Base-by-base conservation (phyloP, 64 coral and sea anemone genomes). In the Cladopsammia gracilis region DNA sequence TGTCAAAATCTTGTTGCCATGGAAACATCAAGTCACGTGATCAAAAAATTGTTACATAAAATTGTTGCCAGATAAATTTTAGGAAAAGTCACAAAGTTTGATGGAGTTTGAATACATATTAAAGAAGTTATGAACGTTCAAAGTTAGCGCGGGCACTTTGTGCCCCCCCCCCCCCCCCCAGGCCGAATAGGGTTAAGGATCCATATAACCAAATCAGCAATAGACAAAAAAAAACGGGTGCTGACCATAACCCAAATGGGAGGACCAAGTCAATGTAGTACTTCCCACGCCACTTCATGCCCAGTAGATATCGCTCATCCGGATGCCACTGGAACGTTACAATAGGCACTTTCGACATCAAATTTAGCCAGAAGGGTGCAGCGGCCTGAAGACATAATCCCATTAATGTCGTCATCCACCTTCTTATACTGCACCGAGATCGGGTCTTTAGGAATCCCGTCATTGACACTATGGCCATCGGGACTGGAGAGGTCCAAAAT, bases 321-420 rank as follows among this genome's bases (percentile, higher is more conserved):
- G 79, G 76, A 66, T 95, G 93, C 12, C 12, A 95, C 64, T 1
- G 88, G 88, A 79, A 87, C 69, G 51, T 25, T 75, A 3, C 89
- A 23, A 16, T 81, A 91, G 10, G 89, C 94, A 18, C 46, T 16
- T 22, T 85, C 48, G 0, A 95, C 43, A 47, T 87, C 94, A 15
- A 91, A 52, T 22, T 95, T 95, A 1, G 80, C 94, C 58, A 95
- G 62, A 8, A 87, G 20, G 10, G 80, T 48, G 18, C 93, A 81
- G 15, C 2, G 34, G 3, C 93, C 73, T 0, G 65, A 49, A 11
- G 64, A 26, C 13, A 49, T 34, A 14, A 95, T 49, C 19, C 77
- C 24, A 15, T 76, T 23, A 20, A 95, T 57, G 0, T 60, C 68
- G 26, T 90, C 83, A 18, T 87, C 79, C 3, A 95, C 56, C 24